Conservation (phyloP, 2,888 invertebrate species). For the Spilosoma lubricipeda region DNA sequence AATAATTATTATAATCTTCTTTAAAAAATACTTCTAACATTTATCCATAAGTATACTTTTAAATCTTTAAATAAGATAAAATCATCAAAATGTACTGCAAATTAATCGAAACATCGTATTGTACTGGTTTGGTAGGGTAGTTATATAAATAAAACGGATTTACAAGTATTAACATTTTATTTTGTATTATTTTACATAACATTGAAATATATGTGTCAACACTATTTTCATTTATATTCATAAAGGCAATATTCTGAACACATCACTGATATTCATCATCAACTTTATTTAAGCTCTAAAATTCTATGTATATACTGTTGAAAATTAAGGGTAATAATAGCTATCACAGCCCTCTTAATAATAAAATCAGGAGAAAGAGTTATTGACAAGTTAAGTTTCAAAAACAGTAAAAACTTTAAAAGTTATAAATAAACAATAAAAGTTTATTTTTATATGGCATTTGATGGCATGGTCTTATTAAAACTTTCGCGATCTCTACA, state of each 20-base stretch:
- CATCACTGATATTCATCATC: not conserved
- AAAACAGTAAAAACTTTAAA: not conserved
- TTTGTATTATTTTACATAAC: slow-evolving; percentile 3
- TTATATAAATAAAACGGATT: slow-evolving; percentile 4
- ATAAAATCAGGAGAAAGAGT: not conserved
- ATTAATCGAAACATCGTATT: not conserved
- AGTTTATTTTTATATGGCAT: not conserved
- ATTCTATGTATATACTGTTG: not conserved
- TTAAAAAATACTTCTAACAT: not conserved
- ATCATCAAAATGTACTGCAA: not conserved
- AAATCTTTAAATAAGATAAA: not conserved
- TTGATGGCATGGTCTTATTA: slow-evolving; percentile 22
- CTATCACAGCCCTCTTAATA: slow-evolving; percentile 15
- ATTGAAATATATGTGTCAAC: slow-evolving; percentile 1
- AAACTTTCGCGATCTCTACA: slow-evolving; percentile 84
- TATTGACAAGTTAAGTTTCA: not conserved
- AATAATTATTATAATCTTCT: no score
- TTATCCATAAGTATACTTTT: no score
- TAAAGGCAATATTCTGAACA: not conserved
- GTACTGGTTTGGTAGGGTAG: not conserved
- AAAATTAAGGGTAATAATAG: not conserved
- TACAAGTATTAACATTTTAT: not conserved
- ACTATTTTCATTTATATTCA: slow-evolving; percentile 1
- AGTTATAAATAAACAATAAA: not conserved
- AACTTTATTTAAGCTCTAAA: not conserved